Evolutionary conservation across 2,113 vertebrate species (phyloP).

Genomic region (Erythrocebus patas): DNA sequence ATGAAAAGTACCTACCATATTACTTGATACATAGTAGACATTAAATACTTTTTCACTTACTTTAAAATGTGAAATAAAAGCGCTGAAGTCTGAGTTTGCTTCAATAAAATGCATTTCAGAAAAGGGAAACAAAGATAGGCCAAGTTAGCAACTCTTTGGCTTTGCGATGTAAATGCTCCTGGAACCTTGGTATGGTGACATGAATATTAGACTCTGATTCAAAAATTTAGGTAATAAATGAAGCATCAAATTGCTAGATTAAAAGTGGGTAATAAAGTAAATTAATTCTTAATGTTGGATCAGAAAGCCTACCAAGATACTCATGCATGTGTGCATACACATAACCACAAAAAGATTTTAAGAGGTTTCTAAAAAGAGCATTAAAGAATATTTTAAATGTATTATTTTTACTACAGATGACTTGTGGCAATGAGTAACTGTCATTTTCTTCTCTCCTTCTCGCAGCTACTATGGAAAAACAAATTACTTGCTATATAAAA

Average conservation of each 20-base stretch:
- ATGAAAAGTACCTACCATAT: neutral
- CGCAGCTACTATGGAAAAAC: slow-evolving; percentile 75
- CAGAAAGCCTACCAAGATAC: neutral
- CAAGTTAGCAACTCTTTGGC: neutral
- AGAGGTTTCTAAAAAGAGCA: neutral
- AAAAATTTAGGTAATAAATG: slow-evolving; percentile 5
- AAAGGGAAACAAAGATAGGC: neutral
- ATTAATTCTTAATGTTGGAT: neutral
- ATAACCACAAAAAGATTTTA: neutral
- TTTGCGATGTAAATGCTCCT: neutral
- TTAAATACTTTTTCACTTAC: neutral
- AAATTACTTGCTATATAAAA: slow-evolving; percentile 80
- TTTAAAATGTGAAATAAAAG: neutral
- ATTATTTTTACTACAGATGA: slow-evolving; percentile 62
- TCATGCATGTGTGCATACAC: neutral
- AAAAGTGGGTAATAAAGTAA: neutral
- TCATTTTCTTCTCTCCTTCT: slow-evolving; percentile 71
- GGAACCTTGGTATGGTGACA: neutral
- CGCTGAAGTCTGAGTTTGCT: neutral
- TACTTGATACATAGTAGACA: neutral
- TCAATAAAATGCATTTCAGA: neutral
- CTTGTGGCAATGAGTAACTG: slow-evolving; percentile 74
- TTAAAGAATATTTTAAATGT: slow-evolving; percentile 49
- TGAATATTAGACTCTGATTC: neutral
- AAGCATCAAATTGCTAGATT: neutral